Percentiles rank a stretch among this genome's conserved stretches.
Evolutionary conservation across 2,797 vertebrate genomes (phyloP).

Genomic region (Chloroceryle amazona): DNA sequence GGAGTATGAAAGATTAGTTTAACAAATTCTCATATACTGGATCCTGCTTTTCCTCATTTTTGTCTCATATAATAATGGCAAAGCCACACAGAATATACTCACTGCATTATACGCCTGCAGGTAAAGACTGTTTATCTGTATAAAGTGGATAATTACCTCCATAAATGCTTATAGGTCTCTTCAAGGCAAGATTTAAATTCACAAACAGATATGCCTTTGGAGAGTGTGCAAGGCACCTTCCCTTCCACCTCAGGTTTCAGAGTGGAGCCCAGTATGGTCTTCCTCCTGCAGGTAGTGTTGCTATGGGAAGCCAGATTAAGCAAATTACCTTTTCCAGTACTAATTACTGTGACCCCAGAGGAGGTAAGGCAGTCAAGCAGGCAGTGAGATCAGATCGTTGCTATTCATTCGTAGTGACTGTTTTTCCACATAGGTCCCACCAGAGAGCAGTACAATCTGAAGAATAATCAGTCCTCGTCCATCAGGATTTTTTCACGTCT

Average conservation of each 20-base stretch:
- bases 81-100: background rate
- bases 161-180: background rate
- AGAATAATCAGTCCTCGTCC: conserved; percentile 3
- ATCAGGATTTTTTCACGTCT: background rate
- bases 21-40: background rate
- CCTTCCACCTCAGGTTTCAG: background rate
- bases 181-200: background rate
- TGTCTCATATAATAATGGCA: background rate
- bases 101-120: background rate
- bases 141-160: background rate
- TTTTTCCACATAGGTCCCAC: conserved; percentile 8
- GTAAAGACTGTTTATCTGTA: background rate
- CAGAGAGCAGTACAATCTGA: conserved; percentile 61
- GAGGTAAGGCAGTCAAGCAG: background rate
- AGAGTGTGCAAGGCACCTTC: background rate
- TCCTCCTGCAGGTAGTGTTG: background rate
- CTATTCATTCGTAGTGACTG: background rate
- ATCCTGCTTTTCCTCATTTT: background rate
- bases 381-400: background rate
- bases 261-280: background rate
- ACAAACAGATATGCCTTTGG: background rate
- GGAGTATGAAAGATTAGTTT: background rate
- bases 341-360: background rate
- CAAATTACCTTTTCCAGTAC: background rate
- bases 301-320: background rate